Evolutionary conservation across 2,888 invertebrate species (phyloP).

Genomic region (Cheilosia urbana): DNA sequence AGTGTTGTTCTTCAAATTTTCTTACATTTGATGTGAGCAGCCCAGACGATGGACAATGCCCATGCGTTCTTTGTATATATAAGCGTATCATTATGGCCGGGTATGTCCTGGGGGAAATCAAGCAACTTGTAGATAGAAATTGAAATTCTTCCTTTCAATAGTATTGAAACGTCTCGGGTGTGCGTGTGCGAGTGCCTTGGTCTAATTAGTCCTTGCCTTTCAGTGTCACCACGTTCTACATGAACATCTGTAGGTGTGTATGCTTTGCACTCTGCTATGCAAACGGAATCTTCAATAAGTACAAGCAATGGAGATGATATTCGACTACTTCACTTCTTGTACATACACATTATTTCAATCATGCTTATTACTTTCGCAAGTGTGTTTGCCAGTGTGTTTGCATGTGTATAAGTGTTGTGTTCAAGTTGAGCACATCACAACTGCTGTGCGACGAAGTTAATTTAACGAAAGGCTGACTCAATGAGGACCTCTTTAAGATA

Average conservation of each 20-base stretch:
- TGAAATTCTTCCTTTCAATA: slow-evolving; percentile 59
- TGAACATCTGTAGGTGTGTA: not conserved
- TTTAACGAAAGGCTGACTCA: slow-evolving; percentile 66
- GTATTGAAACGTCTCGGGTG: slow-evolving; percentile 38
- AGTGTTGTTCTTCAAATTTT: slow-evolving; percentile 29
- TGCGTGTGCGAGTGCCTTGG: not conserved
- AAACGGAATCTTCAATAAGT: slow-evolving; percentile 29
- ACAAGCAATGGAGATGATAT: slow-evolving; percentile 13
- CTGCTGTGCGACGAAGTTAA: slow-evolving; percentile 61
- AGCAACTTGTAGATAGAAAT: slow-evolving; percentile 54
- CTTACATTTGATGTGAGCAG: not conserved
- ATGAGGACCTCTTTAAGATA: slow-evolving; percentile 47
- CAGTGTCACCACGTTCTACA: slow-evolving; percentile 9
- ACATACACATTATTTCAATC: slow-evolving; percentile 30
- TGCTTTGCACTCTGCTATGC: slow-evolving; percentile 18
- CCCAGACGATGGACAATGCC: slow-evolving; percentile 33
- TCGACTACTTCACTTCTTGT: slow-evolving; percentile 34
- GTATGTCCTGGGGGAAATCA: slow-evolving; percentile 69
- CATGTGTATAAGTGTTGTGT: not conserved
- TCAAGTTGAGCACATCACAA: not conserved
- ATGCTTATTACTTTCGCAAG: slow-evolving; percentile 53
- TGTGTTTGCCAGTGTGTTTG: slow-evolving; percentile 1
- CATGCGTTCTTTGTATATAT: slow-evolving; percentile 22
- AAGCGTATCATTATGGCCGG: slow-evolving; percentile 48
- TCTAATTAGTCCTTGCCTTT: slow-evolving; percentile 48